phyloP scores from a whole-genome alignment of 2,888 invertebrate genomes.

The Eremobia ochroleuca region DNA sequence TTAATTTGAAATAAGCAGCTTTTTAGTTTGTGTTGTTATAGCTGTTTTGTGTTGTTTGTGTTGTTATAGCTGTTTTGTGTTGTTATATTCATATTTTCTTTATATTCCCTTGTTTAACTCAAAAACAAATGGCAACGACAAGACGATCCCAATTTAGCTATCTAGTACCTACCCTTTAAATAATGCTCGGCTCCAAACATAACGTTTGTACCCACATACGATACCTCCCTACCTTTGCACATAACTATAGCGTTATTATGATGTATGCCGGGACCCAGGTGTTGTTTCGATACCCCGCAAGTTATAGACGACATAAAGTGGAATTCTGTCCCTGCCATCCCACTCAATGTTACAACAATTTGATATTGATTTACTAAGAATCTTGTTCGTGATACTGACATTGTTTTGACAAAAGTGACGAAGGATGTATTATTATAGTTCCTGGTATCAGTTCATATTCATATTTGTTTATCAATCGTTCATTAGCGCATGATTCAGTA shows the following conservation, averaged over 20 bases:
- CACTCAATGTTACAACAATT: constrained; percentile 52
- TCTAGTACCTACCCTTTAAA: constrained; percentile 1
- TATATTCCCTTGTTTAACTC: background rate
- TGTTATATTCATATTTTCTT: too few species aligned
- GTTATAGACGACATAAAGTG: constrained; percentile 71
- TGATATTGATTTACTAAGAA: constrained; percentile 62
- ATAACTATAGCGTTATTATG: constrained; percentile 65
- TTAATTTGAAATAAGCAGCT: background rate
- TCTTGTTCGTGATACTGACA: constrained; percentile 41
- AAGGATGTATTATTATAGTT: background rate
- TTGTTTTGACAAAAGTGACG: constrained; percentile 14
- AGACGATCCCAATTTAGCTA: background rate
- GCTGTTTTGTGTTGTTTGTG: too few species aligned
- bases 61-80: too few species aligned
- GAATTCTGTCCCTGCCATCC: constrained; percentile 57
- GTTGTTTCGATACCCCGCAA: constrained; percentile 62
- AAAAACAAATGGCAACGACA: background rate
- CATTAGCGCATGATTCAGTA: background rate
- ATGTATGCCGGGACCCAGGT: constrained; percentile 66
- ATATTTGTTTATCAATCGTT: background rate
- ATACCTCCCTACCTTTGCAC: constrained; percentile 30
- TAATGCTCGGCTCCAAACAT: constrained; percentile 24
- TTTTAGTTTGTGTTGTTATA: too few species aligned
- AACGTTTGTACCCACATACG: background rate
- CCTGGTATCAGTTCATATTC: background rate